phyloP scores from a whole-genome alignment of 2,113 vertebrate species.

The Setophaga petechia region DNA sequence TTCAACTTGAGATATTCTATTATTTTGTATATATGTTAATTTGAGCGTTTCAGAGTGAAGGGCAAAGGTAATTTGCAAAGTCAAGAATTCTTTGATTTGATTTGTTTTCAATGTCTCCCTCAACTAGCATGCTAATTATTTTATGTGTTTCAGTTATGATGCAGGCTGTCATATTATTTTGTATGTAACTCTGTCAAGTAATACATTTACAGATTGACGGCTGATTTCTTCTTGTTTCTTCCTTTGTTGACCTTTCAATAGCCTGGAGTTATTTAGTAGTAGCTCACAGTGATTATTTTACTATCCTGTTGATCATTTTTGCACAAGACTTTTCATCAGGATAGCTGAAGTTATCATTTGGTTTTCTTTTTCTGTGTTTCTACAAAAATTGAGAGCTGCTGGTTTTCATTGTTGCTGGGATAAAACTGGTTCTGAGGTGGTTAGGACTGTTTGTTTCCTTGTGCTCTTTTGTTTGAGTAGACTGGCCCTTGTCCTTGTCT shows the following conservation, averaged over 20 bases:
- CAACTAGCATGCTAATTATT: not conserved
- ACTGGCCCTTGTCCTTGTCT: not conserved
- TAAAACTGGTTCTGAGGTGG: not conserved
- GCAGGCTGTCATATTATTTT: not conserved
- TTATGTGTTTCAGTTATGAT: not conserved
- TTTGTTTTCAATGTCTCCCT: not conserved
- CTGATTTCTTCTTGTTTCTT: not conserved
- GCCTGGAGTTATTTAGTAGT: not conserved
- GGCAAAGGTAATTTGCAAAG: not conserved
- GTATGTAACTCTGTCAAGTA: not conserved
- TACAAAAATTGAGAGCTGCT: not conserved
- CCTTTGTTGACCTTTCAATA: not conserved
- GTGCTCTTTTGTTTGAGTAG: not conserved
- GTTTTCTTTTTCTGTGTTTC: not conserved
- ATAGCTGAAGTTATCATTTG: not conserved
- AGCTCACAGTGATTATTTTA: not conserved
- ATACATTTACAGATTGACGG: not conserved
- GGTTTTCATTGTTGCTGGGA: not conserved
- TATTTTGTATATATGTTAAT: not conserved
- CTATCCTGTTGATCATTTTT: not conserved
- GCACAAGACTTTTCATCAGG: not conserved
- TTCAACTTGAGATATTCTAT: not conserved
- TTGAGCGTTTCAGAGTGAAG: not conserved
- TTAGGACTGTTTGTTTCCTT: not conserved
- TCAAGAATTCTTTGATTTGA: not conserved